These are phyloP conservation scores for Stegophylla sp. DNA, from an alignment of 2,888 invertebrate genomes.

Conservation along the genomic window DNA sequence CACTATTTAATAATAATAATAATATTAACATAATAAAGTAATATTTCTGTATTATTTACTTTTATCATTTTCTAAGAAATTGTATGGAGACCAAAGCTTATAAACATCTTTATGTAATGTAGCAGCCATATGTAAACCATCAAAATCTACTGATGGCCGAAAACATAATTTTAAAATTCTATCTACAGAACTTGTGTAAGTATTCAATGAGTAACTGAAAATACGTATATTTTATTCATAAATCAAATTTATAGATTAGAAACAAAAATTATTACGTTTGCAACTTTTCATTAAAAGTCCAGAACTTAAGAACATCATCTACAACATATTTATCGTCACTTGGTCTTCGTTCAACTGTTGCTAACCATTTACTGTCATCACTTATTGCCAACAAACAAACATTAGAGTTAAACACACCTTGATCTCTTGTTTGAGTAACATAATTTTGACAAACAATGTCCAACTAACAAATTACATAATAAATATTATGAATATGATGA, in stretches of 20 bases:
- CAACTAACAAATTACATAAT: constrained; percentile 66
- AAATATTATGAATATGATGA: too few relatives aligned
- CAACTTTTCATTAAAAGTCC: constrained; percentile 70
- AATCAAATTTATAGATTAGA: constrained; percentile 12
- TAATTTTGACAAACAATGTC: constrained; percentile 78
- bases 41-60: constrained; percentile 46
- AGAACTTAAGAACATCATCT: constrained; percentile 79
- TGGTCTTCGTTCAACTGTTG: constrained; percentile 73
- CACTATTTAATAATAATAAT: too few relatives aligned
- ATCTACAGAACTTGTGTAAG: constrained; percentile 67
- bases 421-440: constrained; percentile 71
- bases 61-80: constrained; percentile 43
- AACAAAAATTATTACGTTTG: constrained; percentile 68
- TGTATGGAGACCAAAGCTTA: constrained; percentile 42
- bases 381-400: constrained; percentile 75
- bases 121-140: constrained; percentile 42
- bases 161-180: constrained; percentile 75
- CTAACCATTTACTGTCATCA: constrained; percentile 75
- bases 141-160: constrained; percentile 65
- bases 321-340: constrained; percentile 68
- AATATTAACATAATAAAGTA: not conserved
- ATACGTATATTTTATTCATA: constrained; percentile 23
- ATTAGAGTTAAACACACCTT: constrained; percentile 71
- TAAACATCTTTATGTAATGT: constrained; percentile 37
- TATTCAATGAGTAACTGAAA: constrained; percentile 74